Percentiles rank a stretch among this genome's conserved stretches.
Conservation (phyloP, 2,797 vertebrate species). For the Phylloscopus collybita region DNA sequence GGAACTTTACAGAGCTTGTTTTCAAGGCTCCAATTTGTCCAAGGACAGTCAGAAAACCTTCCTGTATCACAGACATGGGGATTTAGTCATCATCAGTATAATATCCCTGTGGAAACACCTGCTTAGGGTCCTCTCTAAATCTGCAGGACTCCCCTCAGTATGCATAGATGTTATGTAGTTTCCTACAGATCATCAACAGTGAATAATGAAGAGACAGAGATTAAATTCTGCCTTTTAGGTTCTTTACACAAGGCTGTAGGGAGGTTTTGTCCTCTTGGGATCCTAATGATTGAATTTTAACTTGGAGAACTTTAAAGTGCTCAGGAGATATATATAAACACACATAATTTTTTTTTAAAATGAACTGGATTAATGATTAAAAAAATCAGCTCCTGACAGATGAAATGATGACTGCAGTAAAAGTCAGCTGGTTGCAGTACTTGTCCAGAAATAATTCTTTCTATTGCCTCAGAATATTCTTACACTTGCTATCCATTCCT, state of each 20-base stretch:
- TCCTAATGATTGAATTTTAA: constrained; percentile 7
- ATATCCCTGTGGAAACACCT: neutral
- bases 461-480: neutral
- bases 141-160: neutral
- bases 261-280: constrained; percentile 22
- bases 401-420: constrained; percentile 10
- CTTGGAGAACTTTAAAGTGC: neutral
- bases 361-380: neutral
- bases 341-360: no score
- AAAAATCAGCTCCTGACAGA: constrained; percentile 16
- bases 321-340: neutral
- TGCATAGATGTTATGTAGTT: neutral
- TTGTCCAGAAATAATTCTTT: neutral
- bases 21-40: neutral
- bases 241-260: constrained; percentile 26
- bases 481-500: neutral
- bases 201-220: constrained; percentile 37
- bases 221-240: constrained; percentile 50
- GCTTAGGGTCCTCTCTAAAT: neutral
- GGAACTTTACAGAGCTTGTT: neutral
- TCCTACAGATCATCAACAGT: constrained; percentile 37
- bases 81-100: neutral
- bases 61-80: neutral
- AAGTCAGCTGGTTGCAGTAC: neutral
- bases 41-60: neutral